A percentile compares a stretch with the other conserved stretches of the same genome.
phyloP scores from a whole-genome alignment of 1,140 invertebrate species.

The Elysia chlorotica region DNA sequence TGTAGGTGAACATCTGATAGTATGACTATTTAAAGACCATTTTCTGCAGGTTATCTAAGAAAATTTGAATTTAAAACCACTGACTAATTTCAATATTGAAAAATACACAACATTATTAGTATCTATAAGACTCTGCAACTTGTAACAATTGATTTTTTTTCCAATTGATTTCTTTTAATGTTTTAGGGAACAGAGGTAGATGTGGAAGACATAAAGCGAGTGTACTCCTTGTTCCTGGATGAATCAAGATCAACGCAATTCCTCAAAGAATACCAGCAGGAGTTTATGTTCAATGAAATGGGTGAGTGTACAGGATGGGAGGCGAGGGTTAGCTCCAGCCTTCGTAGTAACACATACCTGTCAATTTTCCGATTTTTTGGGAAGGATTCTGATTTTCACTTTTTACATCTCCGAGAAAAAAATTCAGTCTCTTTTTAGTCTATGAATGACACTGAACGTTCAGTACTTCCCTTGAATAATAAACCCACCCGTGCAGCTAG shows the following conservation, averaged over 20 bases:
- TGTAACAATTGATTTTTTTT: too few relatives aligned
- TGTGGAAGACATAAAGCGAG: slow-evolving; percentile 92
- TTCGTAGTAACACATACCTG: too few relatives aligned
- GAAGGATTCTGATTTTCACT: background rate
- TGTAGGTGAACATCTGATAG: too few relatives aligned
- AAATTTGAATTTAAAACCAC: too few relatives aligned
- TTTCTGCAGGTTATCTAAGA: too few relatives aligned
- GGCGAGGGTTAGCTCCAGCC: too few relatives aligned
- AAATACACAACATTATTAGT: too few relatives aligned
- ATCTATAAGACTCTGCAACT: too few relatives aligned
- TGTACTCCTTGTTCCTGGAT: slow-evolving; percentile 93
- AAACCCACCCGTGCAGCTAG: too few relatives aligned
- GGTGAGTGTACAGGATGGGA: too few relatives aligned
- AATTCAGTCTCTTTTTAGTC: background rate
- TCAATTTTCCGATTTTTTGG: background rate
- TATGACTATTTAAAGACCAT: too few relatives aligned
- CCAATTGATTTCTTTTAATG: slow-evolving; percentile 16
- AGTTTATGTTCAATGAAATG: slow-evolving; percentile 84
- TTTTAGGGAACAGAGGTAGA: slow-evolving; percentile 67
- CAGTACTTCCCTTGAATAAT: background rate
- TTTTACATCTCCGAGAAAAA: background rate
- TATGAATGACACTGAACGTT: background rate
- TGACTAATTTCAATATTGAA: too few relatives aligned
- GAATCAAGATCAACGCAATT: slow-evolving; percentile 91
- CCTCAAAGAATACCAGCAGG: slow-evolving; percentile 92